Evolutionary conservation across 2,888 invertebrate genomes (phyloP).

Genomic region (Clistopyga incitator): DNA sequence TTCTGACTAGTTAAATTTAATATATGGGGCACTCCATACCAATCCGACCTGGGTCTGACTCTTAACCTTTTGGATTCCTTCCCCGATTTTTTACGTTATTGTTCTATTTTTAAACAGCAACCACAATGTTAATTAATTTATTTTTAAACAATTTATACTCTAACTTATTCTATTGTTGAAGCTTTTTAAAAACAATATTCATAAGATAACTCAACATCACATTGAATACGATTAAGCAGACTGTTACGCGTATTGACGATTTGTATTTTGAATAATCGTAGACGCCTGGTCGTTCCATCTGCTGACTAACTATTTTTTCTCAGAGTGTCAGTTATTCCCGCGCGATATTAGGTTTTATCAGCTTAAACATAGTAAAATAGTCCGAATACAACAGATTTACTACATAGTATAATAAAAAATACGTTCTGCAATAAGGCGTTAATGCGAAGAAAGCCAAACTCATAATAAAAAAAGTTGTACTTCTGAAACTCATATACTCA

Average conservation of each 20-base stretch:
- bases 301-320: neutral
- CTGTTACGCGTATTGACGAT: neutral
- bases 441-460: neutral
- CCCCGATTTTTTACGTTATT: too few relatives aligned
- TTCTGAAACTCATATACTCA: slow-evolving; percentile 30
- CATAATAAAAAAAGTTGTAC: slow-evolving; percentile 25
- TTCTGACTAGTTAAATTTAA: too few relatives aligned
- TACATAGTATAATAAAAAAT: neutral
- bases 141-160: too few relatives aligned
- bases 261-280: neutral
- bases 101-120: too few relatives aligned
- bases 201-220: neutral
- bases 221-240: neutral
- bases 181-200: neutral
- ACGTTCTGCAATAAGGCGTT: neutral
- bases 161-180: too few relatives aligned
- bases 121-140: too few relatives aligned
- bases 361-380: neutral
- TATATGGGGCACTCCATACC: too few relatives aligned
- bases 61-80: too few relatives aligned
- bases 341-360: neutral
- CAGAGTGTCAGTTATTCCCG: neutral
- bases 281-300: neutral
- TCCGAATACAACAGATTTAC: too few relatives aligned
- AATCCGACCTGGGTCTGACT: too few relatives aligned